phyloP scores from a whole-genome alignment of 2,888 invertebrate genomes.

The Meta bourneti region DNA sequence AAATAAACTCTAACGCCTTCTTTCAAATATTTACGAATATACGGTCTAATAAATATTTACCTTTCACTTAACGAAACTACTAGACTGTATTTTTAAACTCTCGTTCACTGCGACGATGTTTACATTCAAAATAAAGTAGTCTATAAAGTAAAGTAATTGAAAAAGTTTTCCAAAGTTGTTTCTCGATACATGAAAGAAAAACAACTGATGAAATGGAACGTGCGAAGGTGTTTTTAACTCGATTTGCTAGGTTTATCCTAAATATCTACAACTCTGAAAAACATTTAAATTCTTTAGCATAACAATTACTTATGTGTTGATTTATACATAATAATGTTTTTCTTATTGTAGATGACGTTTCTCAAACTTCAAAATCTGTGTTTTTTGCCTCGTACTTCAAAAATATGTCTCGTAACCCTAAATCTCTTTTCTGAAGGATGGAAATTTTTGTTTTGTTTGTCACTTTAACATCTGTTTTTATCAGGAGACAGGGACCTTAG shows the following conservation, averaged over 20 bases:
- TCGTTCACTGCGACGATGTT: background rate
- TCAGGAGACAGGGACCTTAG: too few species aligned
- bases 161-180: background rate
- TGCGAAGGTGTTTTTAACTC: background rate
- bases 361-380: too few species aligned
- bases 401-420: too few species aligned
- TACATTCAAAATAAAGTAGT: background rate
- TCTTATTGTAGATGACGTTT: too few species aligned
- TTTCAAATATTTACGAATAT: background rate
- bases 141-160: background rate
- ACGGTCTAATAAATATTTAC: background rate
- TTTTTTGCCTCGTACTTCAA: too few species aligned
- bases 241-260: background rate
- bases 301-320: background rate
- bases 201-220: background rate
- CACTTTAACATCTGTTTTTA: too few species aligned
- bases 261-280: background rate
- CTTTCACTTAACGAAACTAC: background rate
- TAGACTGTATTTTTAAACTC: background rate
- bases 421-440: too few species aligned
- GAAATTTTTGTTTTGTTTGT: too few species aligned
- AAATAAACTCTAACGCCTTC: background rate
- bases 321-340: too few species aligned
- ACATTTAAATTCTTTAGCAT: background rate
- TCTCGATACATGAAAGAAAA: background rate